Evolutionary conservation across 1,140 invertebrate genomes (phyloP).

Genomic region (Geopemphigus sp.): DNA sequence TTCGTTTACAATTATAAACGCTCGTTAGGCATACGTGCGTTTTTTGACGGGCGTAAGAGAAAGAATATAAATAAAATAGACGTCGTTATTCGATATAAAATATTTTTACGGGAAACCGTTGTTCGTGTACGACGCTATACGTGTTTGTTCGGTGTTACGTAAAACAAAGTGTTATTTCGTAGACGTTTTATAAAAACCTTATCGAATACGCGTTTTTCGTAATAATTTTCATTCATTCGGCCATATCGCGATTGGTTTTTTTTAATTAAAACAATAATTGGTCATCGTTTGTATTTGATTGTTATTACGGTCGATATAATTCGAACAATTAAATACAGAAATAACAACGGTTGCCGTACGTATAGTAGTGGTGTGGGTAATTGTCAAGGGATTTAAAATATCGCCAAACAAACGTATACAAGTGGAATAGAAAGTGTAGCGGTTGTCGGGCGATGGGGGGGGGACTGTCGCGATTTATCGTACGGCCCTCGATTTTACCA

Average conservation of each 20-base stretch:
- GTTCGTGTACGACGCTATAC: too few species aligned
- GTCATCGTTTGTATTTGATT: constrained; percentile 5
- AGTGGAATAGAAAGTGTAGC: constrained; percentile 18
- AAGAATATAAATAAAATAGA: too few species aligned
- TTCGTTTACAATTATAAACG: too few species aligned
- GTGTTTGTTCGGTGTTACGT: too few species aligned
- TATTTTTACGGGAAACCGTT: too few species aligned
- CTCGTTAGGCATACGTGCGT: too few species aligned
- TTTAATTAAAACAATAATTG: constrained; percentile 16
- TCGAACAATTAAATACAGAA: constrained; percentile 5
- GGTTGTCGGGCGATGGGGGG: neutral
- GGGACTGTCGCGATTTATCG: constrained; percentile 33
- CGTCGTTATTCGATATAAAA: too few species aligned
- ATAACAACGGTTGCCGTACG: neutral
- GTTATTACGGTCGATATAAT: constrained; percentile 26
- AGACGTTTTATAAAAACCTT: neutral
- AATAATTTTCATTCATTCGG: neutral
- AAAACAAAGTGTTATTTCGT: neutral
- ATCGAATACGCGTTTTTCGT: neutral
- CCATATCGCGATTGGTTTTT: neutral
- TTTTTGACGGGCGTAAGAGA: too few species aligned
- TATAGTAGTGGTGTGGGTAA: neutral
- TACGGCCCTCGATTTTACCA: constrained; percentile 8
- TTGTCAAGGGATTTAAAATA: constrained; percentile 48
- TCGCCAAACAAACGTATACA: constrained; percentile 36